These are phyloP conservation scores for Caenorhabditis uteleia DNA, from an alignment of 2,888 invertebrate species.

Conservation along the genomic window DNA sequence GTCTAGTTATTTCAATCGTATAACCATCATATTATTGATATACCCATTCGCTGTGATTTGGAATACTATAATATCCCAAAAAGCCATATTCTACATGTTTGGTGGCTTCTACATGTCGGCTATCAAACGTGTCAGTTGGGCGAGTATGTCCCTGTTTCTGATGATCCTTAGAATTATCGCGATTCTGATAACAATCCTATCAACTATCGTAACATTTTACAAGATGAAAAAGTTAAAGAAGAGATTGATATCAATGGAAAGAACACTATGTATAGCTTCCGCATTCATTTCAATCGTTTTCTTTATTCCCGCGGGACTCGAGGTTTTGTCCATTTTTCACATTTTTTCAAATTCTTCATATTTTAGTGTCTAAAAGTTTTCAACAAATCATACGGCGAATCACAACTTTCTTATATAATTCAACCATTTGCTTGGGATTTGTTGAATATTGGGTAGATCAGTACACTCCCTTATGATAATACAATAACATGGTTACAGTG, in stretches of 20 bases:
- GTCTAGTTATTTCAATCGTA: neutral
- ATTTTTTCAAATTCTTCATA: too few species aligned
- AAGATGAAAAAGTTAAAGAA: conserved; percentile 21
- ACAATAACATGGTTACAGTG: too few species aligned
- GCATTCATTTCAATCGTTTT: conserved; percentile 14
- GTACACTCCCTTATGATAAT: neutral
- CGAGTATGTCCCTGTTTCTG: conserved; percentile 16
- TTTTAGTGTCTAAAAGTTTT: conserved; percentile 5
- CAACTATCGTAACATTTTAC: conserved; percentile 12
- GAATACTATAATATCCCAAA: conserved; percentile 24
- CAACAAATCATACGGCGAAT: too few species aligned
- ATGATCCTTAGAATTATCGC: conserved; percentile 8
- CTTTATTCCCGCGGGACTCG: conserved; percentile 8
- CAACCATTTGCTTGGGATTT: conserved; percentile 30
- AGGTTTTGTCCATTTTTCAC: too few species aligned
- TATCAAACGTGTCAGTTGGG: conserved; percentile 13
- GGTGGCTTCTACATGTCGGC: conserved; percentile 22
- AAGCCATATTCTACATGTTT: conserved; percentile 8
- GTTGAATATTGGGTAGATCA: conserved; percentile 14
- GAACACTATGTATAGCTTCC: conserved; percentile 17
- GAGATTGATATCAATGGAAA: conserved; percentile 13
- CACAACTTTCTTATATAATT: too few species aligned
- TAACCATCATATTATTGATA: conserved; percentile 2
- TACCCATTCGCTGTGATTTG: conserved; percentile 23
- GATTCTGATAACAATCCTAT: conserved; percentile 12